Conservation (phyloP, 2,113 vertebrate species). For the Emberiza fucata region DNA sequence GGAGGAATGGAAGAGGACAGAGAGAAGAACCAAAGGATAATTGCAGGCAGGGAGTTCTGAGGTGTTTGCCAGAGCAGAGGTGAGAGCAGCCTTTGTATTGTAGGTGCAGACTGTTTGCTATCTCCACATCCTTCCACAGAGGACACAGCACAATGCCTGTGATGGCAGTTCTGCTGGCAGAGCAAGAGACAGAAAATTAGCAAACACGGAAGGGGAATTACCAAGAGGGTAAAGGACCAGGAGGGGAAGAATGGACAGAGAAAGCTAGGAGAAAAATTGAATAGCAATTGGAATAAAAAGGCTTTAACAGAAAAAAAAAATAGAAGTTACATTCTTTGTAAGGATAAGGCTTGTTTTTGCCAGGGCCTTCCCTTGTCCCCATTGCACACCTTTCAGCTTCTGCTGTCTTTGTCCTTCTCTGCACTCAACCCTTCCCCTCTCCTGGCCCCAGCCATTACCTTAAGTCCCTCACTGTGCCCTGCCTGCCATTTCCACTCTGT, state of each 20-base stretch:
- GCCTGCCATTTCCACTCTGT: not conserved
- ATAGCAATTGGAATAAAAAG: not conserved
- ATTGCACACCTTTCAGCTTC: not conserved
- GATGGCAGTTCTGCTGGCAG: not conserved
- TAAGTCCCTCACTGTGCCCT: not conserved
- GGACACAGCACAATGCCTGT: not conserved
- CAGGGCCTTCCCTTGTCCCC: not conserved
- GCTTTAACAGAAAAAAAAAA: not conserved
- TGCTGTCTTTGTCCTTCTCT: not conserved
- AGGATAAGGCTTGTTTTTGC: not conserved
- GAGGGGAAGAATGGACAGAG: not conserved
- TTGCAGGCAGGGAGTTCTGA: not conserved
- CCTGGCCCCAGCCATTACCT: not conserved
- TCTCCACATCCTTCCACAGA: not conserved
- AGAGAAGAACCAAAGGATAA: not conserved
- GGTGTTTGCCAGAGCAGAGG: not conserved
- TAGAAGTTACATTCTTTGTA: not conserved
- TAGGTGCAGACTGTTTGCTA: not conserved
- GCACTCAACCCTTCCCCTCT: not conserved
- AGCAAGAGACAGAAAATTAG: not conserved
- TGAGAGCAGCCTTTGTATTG: not conserved
- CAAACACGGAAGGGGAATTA: not conserved
- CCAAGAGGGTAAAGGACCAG: not conserved
- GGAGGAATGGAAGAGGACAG: not conserved
- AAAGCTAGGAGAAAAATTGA: not conserved